These are phyloP conservation scores for Adelphocoris suturalis DNA, from an alignment of 2,888 invertebrate species.

Conservation along the genomic window DNA sequence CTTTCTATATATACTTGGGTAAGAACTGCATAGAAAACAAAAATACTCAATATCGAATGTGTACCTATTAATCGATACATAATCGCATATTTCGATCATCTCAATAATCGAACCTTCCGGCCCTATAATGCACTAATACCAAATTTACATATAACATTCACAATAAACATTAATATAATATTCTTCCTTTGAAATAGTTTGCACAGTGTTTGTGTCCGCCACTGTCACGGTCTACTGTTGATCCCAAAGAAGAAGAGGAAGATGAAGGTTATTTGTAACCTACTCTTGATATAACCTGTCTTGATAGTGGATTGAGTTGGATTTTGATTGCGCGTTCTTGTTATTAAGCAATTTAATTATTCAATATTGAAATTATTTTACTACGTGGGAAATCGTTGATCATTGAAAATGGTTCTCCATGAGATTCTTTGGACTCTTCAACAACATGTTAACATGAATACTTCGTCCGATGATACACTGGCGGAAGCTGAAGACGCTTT, in stretches of 20 bases:
- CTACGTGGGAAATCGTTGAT: not conserved
- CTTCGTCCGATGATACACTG: not conserved
- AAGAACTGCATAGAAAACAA: too few relatives aligned
- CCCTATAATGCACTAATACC: too few relatives aligned
- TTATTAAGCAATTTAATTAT: not conserved
- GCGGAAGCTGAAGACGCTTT: slow-evolving; percentile 16
- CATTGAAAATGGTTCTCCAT: slow-evolving; percentile 8
- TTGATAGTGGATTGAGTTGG: not conserved
- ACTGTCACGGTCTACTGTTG: not conserved
- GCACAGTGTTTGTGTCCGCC: not conserved
- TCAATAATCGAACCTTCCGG: too few relatives aligned
- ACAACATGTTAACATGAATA: not conserved
- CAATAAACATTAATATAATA: too few relatives aligned
- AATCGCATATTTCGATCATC: too few relatives aligned
- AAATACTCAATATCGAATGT: too few relatives aligned
- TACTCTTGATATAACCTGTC: not conserved
- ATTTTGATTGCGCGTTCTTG: not conserved
- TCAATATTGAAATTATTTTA: not conserved
- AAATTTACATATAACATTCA: too few relatives aligned
- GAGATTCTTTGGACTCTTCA: slow-evolving; percentile 45
- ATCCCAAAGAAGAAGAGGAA: not conserved
- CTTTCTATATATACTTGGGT: too few relatives aligned
- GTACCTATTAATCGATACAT: too few relatives aligned
- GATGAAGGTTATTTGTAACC: not conserved
- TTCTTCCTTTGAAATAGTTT: too few relatives aligned